phyloP scores from a whole-genome alignment of 2,888 invertebrate genomes.

The Callimorpha dominula region DNA sequence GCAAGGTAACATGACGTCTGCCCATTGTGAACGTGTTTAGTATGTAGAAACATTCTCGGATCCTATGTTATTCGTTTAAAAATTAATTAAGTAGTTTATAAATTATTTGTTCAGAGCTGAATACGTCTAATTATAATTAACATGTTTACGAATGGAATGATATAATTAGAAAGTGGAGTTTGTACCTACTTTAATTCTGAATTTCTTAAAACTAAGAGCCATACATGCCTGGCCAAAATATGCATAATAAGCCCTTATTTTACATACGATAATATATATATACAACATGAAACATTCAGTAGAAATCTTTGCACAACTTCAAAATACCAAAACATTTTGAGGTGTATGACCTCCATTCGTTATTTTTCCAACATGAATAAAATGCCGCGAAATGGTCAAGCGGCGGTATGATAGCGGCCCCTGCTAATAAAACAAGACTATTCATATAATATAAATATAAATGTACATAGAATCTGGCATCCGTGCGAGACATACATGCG shows the following conservation, averaged over 20 bases:
- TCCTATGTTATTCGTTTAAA: conserved; percentile 31
- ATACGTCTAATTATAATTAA: conserved; percentile 8
- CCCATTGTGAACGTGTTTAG: conserved; percentile 35
- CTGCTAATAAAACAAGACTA: conserved; percentile 39
- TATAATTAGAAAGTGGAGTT: not conserved
- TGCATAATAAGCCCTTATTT: not conserved
- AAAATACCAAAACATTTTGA: not conserved
- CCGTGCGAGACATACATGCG: conserved; percentile 44
- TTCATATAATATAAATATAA: conserved; percentile 45
- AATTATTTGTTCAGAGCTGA: conserved; percentile 29
- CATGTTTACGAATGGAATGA: not conserved
- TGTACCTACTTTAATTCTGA: not conserved
- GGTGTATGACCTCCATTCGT: conserved; percentile 5
- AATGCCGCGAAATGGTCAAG: conserved; percentile 26
- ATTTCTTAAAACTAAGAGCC: not conserved
- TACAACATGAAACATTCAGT: not conserved
- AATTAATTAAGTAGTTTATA: conserved; percentile 23
- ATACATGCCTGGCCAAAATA: not conserved
- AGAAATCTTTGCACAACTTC: not conserved
- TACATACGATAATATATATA: too few species aligned
- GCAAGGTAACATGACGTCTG: conserved; percentile 64
- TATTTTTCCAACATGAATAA: conserved; percentile 16
- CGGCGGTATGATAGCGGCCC: conserved; percentile 24
- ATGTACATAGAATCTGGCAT: conserved; percentile 51
- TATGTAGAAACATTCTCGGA: conserved; percentile 20